Evolutionary conservation across 2,888 invertebrate species (phyloP), one percentile per base, ranked within the genome.

Genomic region (Lasioglossum pauxillum): DNA sequence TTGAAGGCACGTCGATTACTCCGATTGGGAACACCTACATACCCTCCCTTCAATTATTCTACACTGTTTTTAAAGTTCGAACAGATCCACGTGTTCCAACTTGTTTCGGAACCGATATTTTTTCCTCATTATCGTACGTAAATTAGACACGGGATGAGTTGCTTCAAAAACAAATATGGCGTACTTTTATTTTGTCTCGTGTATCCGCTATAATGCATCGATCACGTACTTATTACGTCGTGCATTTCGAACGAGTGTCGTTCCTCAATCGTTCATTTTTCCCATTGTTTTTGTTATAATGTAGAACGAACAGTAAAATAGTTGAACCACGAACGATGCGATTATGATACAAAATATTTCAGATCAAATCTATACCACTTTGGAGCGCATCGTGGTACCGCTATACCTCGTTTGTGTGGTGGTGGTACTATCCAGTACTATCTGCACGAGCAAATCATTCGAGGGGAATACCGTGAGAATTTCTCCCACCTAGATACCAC

Each of bases 121-220:
- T 82, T 74, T 57, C 19, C 71, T n/a, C 53, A 57, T 80, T 53
- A 46, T 53, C 73, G 35, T 57, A 75, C 69, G 35, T 64, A 78
- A 76, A 80, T 86, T 67, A 27, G 41, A 35, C 60, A 79, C 79
- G 53, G 74, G 77, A 75, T 60, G 67, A 77, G 35, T 64, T 71
- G 16, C 23, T 78, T 73, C 27, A 41, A 80, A 85, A 87, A 83
- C 75, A 80, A 86, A 69, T 80, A 86, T 86, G 83, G 87, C 87
- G 87, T 79, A 83, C 76, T 76, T 81, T 49, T 81, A 83, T 81
- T 86, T 81, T 86, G 81, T 53, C 74, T 27, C 31, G 8, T 44
- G 60, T 31, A 38, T 64, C 41, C 44, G 76, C 27, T 53, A 38
- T 69, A 35, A 64, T 46, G 38, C 69, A 82, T 80, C 38, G 75